These are phyloP conservation scores for Apostichopus leukothele DNA, from an alignment of 53 echinoderm and acorn worm genomes.

Conservation along the genomic window DNA sequence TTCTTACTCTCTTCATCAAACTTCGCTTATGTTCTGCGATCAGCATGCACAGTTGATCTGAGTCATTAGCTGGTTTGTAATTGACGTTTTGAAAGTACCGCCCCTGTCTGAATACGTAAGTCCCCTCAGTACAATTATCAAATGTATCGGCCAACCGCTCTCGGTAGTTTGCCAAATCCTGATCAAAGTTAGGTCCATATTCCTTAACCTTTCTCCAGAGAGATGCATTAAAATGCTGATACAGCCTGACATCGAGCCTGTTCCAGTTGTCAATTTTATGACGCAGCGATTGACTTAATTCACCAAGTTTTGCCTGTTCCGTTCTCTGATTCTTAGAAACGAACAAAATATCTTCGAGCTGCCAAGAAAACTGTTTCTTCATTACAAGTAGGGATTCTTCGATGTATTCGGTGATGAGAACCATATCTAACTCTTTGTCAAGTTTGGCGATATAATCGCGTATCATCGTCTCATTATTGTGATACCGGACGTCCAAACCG, in stretches of 20 bases:
- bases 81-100: constrained; percentile 59
- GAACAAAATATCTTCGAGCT: constrained; percentile 66
- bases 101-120: constrained; percentile 54
- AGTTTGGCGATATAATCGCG: constrained; percentile 63
- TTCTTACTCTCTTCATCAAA: constrained; percentile 1
- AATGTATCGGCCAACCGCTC: constrained; percentile 48
- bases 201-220: constrained; percentile 69
- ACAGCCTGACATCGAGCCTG: constrained; percentile 58
- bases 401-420: constrained; percentile 81
- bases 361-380: constrained; percentile 69
- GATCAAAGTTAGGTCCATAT: constrained; percentile 66
- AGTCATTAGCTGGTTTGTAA: constrained; percentile 49
- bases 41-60: constrained; percentile 36
- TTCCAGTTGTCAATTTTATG: constrained; percentile 74
- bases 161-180: constrained; percentile 62
- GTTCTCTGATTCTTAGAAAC: constrained; percentile 74
- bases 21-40: constrained; percentile 52
- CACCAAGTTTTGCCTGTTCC: constrained; percentile 48
- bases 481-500: constrained; percentile 70
- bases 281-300: constrained; percentile 45
- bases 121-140: constrained; percentile 59
- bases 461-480: constrained; percentile 56
- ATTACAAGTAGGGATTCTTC: constrained; percentile 80
- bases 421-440: constrained; percentile 59
- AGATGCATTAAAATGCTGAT: constrained; percentile 68